phyloP scores from a whole-genome alignment of 2,797 vertebrate species.

The Sebastes oblongus region DNA sequence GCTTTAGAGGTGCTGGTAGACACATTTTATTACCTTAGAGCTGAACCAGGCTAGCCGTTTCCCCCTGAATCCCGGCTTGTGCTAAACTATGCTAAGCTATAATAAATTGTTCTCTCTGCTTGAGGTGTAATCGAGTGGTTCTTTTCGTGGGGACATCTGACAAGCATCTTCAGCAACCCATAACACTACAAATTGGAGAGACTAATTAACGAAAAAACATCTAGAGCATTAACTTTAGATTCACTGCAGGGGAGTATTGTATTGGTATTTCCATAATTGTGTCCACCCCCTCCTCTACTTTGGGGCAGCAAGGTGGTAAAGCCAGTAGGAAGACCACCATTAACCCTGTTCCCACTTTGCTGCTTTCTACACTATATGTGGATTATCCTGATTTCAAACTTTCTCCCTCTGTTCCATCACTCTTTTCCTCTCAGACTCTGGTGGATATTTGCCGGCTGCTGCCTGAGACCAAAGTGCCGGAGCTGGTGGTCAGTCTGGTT shows the following conservation, averaged over 20 bases:
- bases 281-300: background rate
- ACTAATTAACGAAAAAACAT: too few relatives aligned
- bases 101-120: too few relatives aligned
- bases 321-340: background rate
- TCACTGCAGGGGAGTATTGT: background rate
- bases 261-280: background rate
- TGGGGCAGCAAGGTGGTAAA: background rate
- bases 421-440: constrained; percentile 77
- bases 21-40: too few relatives aligned
- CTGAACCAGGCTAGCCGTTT: too few relatives aligned
- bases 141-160: too few relatives aligned
- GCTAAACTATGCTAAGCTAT: too few relatives aligned
- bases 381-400: background rate
- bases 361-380: background rate
- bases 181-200: too few relatives aligned
- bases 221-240: background rate
- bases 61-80: too few relatives aligned
- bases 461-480: constrained; percentile 79
- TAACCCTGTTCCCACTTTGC: background rate
- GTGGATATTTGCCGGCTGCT: constrained; percentile 85
- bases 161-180: too few relatives aligned
- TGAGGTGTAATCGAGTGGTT: too few relatives aligned
- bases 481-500: constrained; percentile 85
- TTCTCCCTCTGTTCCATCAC: background rate
- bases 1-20: too few relatives aligned